phyloP scores from a whole-genome alignment of 1,140 invertebrate genomes.

The Calliphora vicina region DNA sequence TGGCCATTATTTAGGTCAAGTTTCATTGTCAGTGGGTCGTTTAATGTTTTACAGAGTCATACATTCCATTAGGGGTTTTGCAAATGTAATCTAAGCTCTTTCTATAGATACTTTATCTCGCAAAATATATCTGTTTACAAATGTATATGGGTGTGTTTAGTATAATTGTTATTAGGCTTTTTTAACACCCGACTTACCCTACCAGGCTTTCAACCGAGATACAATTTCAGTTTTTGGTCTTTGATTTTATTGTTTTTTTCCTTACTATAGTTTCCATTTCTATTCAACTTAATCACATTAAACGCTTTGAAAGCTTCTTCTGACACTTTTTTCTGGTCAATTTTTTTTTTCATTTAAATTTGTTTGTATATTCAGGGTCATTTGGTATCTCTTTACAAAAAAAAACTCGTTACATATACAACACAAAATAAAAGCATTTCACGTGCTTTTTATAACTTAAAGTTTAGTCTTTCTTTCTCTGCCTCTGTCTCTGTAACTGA shows the following conservation, averaged over 20 bases:
- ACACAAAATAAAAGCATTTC: background rate
- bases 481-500: background rate
- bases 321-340: background rate
- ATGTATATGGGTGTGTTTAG: background rate
- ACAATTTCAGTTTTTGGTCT: too few species aligned
- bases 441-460: background rate
- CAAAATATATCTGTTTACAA: too few species aligned
- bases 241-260: too few species aligned
- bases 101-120: too few species aligned
- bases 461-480: background rate
- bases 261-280: too few species aligned
- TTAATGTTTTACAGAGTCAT: slow-evolving; percentile 2
- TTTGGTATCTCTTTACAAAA: background rate
- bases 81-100: background rate
- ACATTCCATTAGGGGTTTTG: background rate
- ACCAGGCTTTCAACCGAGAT: too few species aligned
- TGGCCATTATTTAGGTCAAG: background rate
- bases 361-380: background rate
- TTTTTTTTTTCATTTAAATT: background rate
- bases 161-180: background rate
- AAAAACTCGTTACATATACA: background rate
- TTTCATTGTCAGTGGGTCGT: slow-evolving; percentile 1
- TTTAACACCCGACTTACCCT: too few species aligned
- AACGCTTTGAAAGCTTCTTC: background rate
- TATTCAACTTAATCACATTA: background rate